These are phyloP conservation scores for Melinaea menophilus DNA, from an alignment of 2,888 invertebrate species.

Conservation along the genomic window DNA sequence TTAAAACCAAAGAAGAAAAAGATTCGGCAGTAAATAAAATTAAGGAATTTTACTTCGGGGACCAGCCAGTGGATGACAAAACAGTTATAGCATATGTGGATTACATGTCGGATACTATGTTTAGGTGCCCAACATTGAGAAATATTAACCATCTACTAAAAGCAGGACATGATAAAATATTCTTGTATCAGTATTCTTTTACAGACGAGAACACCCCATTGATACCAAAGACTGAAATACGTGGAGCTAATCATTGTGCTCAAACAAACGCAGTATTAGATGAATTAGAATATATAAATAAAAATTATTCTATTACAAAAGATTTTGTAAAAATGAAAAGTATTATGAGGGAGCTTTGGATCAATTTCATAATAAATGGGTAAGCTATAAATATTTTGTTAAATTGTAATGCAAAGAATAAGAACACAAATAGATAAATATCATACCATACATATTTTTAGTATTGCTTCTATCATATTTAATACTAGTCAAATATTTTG, in stretches of 20 bases:
- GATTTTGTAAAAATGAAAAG: not conserved
- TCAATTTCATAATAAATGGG: not conserved
- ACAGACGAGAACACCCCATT: slow-evolving; percentile 35
- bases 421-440: not conserved
- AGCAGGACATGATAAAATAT: slow-evolving; percentile 36
- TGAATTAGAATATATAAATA: not conserved
- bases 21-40: slow-evolving; percentile 35
- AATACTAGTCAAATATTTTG: too few species aligned
- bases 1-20: slow-evolving; percentile 39
- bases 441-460: not conserved
- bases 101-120: slow-evolving; percentile 49
- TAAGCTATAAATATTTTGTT: not conserved
- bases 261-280: not conserved
- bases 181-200: slow-evolving; percentile 44
- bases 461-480: too few species aligned
- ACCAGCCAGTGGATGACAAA: slow-evolving; percentile 30
- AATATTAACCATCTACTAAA: slow-evolving; percentile 32
- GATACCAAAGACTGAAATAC: slow-evolving; percentile 34
- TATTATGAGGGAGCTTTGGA: not conserved
- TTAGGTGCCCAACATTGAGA: slow-evolving; percentile 38
- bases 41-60: slow-evolving; percentile 39
- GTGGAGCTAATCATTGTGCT: slow-evolving; percentile 34
- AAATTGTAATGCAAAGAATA: not conserved
- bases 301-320: not conserved
- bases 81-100: slow-evolving; percentile 30